phyloP scores from a whole-genome alignment of 2,888 invertebrate genomes.

The Ceramica pisi region DNA sequence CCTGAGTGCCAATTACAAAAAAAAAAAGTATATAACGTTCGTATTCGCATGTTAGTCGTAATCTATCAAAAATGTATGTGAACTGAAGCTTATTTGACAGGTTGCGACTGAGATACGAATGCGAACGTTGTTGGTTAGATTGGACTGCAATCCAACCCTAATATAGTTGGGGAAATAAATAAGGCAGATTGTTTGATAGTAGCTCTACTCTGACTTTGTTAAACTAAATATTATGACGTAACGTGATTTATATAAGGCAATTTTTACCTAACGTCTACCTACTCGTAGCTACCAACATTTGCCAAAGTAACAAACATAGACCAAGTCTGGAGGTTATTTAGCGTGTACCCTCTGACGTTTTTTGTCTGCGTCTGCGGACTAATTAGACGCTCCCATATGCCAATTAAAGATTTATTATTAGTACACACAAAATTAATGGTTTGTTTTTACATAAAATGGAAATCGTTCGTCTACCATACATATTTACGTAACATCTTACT shows the following conservation, averaged over 20 bases:
- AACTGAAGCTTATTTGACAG: no score
- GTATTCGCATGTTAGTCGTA: no score
- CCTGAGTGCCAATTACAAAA: no score
- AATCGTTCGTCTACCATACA: conserved; percentile 32
- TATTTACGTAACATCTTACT: conserved; percentile 52
- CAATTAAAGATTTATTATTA: conserved; percentile 63
- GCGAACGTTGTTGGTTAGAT: no score
- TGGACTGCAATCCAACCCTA: no score
- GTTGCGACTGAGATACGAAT: no score
- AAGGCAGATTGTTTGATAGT: no score
- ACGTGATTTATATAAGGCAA: background rate
- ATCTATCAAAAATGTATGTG: no score
- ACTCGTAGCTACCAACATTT: background rate
- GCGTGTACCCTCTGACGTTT: conserved; percentile 40
- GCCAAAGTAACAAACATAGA: conserved; percentile 1
- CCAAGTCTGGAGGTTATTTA: conserved; percentile 35
- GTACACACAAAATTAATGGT: conserved; percentile 58
- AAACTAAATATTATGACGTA: background rate
- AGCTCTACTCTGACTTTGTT: background rate
- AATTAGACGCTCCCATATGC: conserved; percentile 67
- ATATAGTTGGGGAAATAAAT: background rate
- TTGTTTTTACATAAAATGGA: conserved; percentile 61
- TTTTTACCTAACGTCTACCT: no score
- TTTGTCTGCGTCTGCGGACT: conserved; percentile 52
- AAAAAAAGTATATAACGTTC: no score